Base-by-base conservation (phyloP, 2,888 invertebrate genomes). In the Mamestra brassicae region DNA sequence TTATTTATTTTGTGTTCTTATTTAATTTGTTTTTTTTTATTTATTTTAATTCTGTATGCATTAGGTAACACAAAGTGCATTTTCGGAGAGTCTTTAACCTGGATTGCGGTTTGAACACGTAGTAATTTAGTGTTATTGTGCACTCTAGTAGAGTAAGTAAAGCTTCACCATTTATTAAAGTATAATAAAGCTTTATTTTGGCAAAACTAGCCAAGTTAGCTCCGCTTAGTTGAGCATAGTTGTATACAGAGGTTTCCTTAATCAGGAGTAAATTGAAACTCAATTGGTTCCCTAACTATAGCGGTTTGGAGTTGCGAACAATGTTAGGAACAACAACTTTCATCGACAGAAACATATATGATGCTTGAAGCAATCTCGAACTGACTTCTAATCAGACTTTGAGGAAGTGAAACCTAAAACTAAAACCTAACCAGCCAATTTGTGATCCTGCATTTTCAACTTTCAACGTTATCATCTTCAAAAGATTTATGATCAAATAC, bases 261-360 rank as follows among this genome's bases (percentile, higher is more conserved):
- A 81, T 78, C 83, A 68, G 57, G 65, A 69, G 61, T 81, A 82
- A 80, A 85, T 86, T 83, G 83, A 83, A 88, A 82, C 77, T 79
- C 70, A 71, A 86, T 86, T 76, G 72, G 66, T 72, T 76, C 26
- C n/a, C 62, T 69, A 74, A 60, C 45, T 62, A 75, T 71, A 60
- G 71, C 50, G 50, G 67, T 63, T 62, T 6, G 2, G 50, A 84
- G 65, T 81, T 81, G 63, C 61, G 58, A 76, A 79, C 81, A 70
- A 68, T 42, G 47, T 81, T 76, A 58, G 42, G 55, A 47, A 74
- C 74, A 76, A 70, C 60, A 73, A 77, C 57, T 69, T 60, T 58
- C 64, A 50, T 71, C 50, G 13, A 64, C 50, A 52, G 15, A 47
- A 70, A 75, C 34, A 45, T 63, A 17, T 42, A 15, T 50, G 7